phyloP scores from a whole-genome alignment of 2,797 vertebrate genomes.

The Nyctalus aviator region DNA sequence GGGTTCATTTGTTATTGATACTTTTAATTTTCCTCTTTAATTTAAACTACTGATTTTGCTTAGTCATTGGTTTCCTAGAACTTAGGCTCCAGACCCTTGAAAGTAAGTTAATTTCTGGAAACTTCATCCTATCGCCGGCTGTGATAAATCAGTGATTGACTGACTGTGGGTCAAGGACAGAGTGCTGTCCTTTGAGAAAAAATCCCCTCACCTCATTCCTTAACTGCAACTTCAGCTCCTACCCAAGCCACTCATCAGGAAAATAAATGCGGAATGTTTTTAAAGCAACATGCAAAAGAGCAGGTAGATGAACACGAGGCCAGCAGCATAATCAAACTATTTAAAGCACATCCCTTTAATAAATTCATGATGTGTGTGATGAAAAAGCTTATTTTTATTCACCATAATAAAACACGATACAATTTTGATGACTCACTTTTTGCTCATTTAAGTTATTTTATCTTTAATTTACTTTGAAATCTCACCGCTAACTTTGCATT shows the following conservation, averaged over 20 bases:
- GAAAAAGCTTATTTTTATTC: constrained; percentile 38
- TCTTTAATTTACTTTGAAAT: constrained; percentile 54
- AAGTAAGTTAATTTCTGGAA: not conserved
- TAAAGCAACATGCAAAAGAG: not conserved
- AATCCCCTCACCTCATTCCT: constrained; percentile 26
- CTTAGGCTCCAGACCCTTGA: not conserved
- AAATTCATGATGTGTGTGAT: constrained; percentile 32
- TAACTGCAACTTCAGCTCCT: not conserved
- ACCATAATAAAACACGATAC: not conserved
- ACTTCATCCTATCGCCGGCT: not conserved
- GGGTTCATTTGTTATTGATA: not conserved
- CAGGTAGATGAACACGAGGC: constrained; percentile 13
- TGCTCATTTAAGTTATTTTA: constrained; percentile 58
- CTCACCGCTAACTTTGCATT: constrained; percentile 1
- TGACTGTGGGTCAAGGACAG: not conserved
- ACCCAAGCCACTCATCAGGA: not conserved
- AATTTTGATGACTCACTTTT: constrained; percentile 49
- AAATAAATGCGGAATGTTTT: constrained; percentile 5
- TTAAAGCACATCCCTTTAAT: not conserved
- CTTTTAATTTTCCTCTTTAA: not conserved
- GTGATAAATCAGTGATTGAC: not conserved
- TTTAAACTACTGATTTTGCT: constrained; percentile 21
- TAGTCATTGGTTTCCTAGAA: not conserved
- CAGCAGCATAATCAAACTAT: constrained; percentile 44
- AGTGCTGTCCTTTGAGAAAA: constrained; percentile 14